Evolutionary conservation across 2,797 vertebrate species (phyloP).

Genomic region (Notamacropus eugenii): DNA sequence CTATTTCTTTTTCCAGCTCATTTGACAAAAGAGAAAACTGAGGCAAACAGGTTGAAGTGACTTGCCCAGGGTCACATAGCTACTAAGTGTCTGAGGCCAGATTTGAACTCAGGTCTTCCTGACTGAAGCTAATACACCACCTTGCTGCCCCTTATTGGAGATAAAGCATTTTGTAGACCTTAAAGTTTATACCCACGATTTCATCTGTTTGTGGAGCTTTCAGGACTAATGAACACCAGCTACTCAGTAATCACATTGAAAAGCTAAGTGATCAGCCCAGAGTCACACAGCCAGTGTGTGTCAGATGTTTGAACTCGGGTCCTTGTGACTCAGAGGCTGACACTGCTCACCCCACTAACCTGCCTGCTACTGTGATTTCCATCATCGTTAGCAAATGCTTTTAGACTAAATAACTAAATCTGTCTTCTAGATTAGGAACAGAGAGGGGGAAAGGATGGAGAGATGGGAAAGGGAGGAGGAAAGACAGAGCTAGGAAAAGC

Average conservation of each 20-base stretch:
- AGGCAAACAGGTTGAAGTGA: not conserved
- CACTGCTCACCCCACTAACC: no score
- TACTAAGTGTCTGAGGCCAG: not conserved
- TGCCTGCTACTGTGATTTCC: no score
- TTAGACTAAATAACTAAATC: not conserved
- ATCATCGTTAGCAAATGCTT: not conserved
- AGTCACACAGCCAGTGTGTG: no score
- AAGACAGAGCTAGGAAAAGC: not conserved
- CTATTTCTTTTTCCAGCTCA: not conserved
- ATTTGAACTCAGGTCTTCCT: not conserved
- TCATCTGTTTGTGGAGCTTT: not conserved
- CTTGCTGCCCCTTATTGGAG: not conserved
- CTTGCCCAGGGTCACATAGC: not conserved
- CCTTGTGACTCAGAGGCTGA: no score
- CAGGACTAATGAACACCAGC: no score
- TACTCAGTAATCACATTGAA: no score
- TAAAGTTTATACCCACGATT: not conserved
- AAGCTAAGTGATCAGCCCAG: no score
- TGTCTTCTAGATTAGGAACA: not conserved
- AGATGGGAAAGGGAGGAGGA: not conserved
- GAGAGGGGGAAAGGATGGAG: not conserved
- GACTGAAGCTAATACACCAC: not conserved
- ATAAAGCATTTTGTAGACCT: not conserved
- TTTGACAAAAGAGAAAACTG: not conserved
- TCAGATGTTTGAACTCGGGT: no score